Percentiles rank a stretch among this genome's conserved stretches.
Evolutionary conservation across 2,797 vertebrate genomes (phyloP).

Genomic region (Percopsis omiscomaycus): DNA sequence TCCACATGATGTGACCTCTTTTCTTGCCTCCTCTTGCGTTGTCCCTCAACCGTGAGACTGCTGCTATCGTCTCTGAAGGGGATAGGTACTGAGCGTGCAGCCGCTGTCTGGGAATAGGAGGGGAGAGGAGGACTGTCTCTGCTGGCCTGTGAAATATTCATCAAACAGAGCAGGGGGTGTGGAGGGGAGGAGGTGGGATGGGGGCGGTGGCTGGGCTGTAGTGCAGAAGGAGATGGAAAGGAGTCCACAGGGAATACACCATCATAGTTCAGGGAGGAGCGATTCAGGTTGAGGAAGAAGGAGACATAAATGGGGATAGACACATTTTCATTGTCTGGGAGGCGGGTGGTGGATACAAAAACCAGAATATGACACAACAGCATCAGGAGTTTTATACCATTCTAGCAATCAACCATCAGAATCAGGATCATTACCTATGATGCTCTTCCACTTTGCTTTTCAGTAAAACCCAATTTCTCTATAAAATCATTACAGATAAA

Average conservation of each 20-base stretch:
- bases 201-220: conserved; percentile 20
- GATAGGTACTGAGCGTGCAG: conserved; percentile 64
- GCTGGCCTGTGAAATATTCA: conserved; percentile 79
- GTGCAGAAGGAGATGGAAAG: conserved; percentile 57
- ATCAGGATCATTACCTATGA: conserved; percentile 7
- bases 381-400: conserved; percentile 34
- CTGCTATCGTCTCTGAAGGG: conserved; percentile 60
- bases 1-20: conserved; percentile 31
- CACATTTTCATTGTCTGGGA: conserved; percentile 40
- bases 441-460: conserved; percentile 9
- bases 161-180: conserved; percentile 59
- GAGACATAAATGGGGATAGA: conserved; percentile 17
- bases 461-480: background rate
- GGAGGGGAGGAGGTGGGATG: conserved; percentile 14
- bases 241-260: conserved; percentile 56
- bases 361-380: conserved; percentile 24
- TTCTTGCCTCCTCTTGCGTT: conserved; percentile 39
- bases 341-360: conserved; percentile 32
- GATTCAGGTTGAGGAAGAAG: conserved; percentile 28
- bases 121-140: conserved; percentile 63
- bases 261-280: conserved; percentile 47
- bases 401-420: conserved; percentile 18
- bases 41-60: conserved; percentile 22
- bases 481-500: conserved; percentile 1
- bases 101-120: conserved; percentile 57